Base-by-base conservation (phyloP, 2,888 invertebrate species). In the Drosophila prostipennis region DNA sequence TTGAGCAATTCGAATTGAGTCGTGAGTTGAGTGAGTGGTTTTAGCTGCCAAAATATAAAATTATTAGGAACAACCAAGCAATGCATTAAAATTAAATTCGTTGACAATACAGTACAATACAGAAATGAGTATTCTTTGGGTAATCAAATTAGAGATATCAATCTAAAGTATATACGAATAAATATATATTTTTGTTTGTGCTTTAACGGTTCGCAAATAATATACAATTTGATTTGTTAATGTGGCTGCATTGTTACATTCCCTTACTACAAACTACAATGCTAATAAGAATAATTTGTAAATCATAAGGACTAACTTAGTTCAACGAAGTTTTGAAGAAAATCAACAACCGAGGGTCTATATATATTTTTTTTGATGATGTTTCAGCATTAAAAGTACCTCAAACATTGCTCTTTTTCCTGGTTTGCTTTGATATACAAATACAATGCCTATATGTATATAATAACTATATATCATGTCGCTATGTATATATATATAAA, bases 101-200 rank as follows among this genome's bases (percentile, higher is more conserved):
- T 68, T 75, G 72, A 77, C 53, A 64, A 51, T 77, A 68, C 73
- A 72, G 63, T 70, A 56, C 58, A 60, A 58, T 56, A 61, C 58
- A 75, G 54, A 76, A 71, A 73, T 87, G 79, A 87, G 79, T 84
- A 80, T 83, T 88, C 78, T 86, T 86, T 88, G 84, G 81, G 77
- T 65, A 56, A 56, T 51, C 67, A 56, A 53, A 37, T 59, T 45
- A 58, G 52, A 46, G 61, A 69, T 63, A 57, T 61, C 49, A 57
- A 63, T 19, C 74, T 55, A 73, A 75, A 54, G 48, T 60, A 68
- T 23, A 32, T 51, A 53, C 64, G 52, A 72, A 54, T 53, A 61
- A 55, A 46, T 49, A 55, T 42, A 53, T 51, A 39, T 58, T 63
- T 53, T 43, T 69, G 45, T 55, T 46, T 69, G 45, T 55, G 36